phyloP scores from a whole-genome alignment of 2,113 vertebrate species.

The Leptocoma aspasia region DNA sequence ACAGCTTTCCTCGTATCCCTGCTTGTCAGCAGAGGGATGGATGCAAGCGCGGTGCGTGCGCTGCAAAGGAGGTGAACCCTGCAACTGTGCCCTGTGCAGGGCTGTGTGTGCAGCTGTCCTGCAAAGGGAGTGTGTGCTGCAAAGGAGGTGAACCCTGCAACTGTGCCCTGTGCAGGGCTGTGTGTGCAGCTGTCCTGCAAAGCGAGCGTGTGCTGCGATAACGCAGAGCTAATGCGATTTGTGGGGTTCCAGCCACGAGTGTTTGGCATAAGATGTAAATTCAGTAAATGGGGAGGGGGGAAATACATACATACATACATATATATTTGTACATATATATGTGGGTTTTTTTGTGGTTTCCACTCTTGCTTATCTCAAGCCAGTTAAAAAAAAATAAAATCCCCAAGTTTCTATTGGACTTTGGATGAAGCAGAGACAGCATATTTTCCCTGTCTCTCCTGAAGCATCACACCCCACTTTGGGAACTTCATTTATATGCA shows the following conservation, averaged over 20 bases:
- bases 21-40: neutral
- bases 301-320: neutral
- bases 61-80: neutral
- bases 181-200: neutral
- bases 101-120: neutral
- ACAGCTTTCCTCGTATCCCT: neutral
- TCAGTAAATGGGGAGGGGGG: neutral
- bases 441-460: conserved; percentile 70
- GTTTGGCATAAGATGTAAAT: conserved; percentile 16
- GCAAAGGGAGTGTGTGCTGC: too few species aligned
- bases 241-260: neutral
- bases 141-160: neutral
- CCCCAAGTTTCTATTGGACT: conserved; percentile 72
- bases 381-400: conserved; percentile 47
- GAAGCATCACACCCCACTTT: conserved; percentile 71
- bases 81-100: neutral
- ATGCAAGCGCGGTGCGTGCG: rapidly evolving
- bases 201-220: neutral
- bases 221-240: neutral
- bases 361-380: conserved; percentile 64
- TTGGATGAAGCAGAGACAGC: conserved; percentile 67
- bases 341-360: conserved; percentile 25
- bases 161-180: neutral
- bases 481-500: conserved; percentile 80
- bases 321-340: neutral